Base-by-base conservation (phyloP, 2,113 vertebrate genomes). In the Pyxicephalus adspersus region DNA sequence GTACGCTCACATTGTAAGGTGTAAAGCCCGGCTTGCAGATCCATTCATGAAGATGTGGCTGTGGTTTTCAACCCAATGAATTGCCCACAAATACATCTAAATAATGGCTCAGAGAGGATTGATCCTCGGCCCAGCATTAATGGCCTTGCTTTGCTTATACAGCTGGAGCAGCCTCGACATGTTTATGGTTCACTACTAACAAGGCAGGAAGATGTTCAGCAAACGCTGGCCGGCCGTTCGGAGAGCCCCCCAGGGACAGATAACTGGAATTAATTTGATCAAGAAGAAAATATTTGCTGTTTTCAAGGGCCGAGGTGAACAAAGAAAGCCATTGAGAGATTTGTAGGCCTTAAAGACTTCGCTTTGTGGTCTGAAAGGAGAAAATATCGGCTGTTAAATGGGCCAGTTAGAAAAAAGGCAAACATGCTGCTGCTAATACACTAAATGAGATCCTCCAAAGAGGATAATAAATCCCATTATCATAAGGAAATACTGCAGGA, bases 111-210 rank as follows among this genome's bases (percentile, higher is more conserved):
- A 8, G 5, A 6, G 66, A n/a, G 26, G 67, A 70, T 54, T 15
- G 67, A 70, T 70, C 20, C 23, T n/a, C n/a, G n/a, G n/a, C n/a
- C 16, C 15, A 11, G 50, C 67, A 25, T 16, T 68, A 51, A 54
- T 23, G 18, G 50, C n/a, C 45, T 5, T 5, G 11, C 26, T 26
- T 52, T 52, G 67, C 67, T 70, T 54, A 70, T 50, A 70, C 67
- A 70, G 67, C 67, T 70, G 67, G 16, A 51, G 15, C 51, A 5
- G 19, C 25, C 66, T 38, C 64, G 1, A 4, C 18, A 34, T 45
- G 66, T 68, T 68, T 68, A 68, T 50, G 66, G 66, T 18, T 70
- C 23, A 52, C 67, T 17, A 70, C 67, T 70, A 70, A 70, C 67
- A 70, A 50, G 66, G 25, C 38, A 34, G 67, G 67, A 28, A 52